Base-by-base conservation (phyloP, 2,888 invertebrate genomes). In the Oegoconia quadripuncta region DNA sequence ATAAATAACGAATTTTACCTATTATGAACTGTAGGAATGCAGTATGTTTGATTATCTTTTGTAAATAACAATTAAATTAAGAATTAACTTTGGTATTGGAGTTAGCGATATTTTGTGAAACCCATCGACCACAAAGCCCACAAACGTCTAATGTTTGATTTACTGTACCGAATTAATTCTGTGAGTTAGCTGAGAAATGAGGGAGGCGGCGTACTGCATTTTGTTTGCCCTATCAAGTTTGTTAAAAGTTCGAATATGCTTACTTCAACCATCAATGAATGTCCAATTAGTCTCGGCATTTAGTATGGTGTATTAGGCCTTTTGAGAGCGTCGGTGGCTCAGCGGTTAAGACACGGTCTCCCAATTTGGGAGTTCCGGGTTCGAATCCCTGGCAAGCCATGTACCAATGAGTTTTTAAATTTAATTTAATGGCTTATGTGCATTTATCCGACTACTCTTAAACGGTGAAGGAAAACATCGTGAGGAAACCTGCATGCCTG, bases 81-180 rank as follows among this genome's bases (percentile, higher is more conserved):
- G 68, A 63, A 72, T 73, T 75, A 82, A 75, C 86, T 86, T 86
- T 86, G 86, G 86, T 84, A 83, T 84, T 76, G 75, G 74, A 81
- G 79, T 79, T 72, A 72, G 15, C 28, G n/a, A 25, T 25, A 32
- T 52, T 56, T 61, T 59, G 67, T 52, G 58, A 65, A 65, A 66
- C 63, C 63, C 64, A 62, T n/a, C n/a, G n/a, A n/a, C n/a, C n/a
- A n/a, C n/a, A n/a, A n/a, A n/a, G n/a, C n/a, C n/a, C n/a, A n/a
- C n/a, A n/a, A n/a, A n/a, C n/a, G n/a, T n/a, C n/a, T n/a, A n/a
- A n/a, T n/a, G n/a, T n/a, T n/a, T n/a, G n/a, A n/a, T n/a, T n/a
- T n/a, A n/a, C n/a, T n/a, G n/a, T n/a, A n/a, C n/a, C n/a, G n/a
- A n/a, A n/a, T n/a, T 64, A 61, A 40, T 44, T 44, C 48, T 54